phyloP scores from a whole-genome alignment of 2,888 invertebrate species.

The Meloe dianella region DNA sequence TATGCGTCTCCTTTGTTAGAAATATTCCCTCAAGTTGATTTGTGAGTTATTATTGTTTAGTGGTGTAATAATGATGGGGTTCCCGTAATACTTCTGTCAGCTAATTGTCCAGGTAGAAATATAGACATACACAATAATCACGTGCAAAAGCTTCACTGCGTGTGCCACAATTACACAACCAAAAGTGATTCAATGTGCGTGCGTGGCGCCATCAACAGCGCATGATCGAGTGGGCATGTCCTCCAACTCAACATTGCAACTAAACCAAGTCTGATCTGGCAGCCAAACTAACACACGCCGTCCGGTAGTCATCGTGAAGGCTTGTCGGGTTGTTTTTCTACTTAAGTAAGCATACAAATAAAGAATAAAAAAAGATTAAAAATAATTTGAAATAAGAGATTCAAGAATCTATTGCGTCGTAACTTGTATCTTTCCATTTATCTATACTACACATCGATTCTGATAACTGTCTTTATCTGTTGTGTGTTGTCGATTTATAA shows the following conservation, averaged over 20 bases:
- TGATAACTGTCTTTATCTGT: conserved; percentile 6
- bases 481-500: conserved; percentile 4
- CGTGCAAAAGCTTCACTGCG: conserved; percentile 49
- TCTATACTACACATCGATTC: background rate
- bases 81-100: background rate
- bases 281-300: conserved; percentile 37
- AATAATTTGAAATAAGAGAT: background rate
- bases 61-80: background rate
- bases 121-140: conserved; percentile 33
- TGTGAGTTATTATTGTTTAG: too few species aligned
- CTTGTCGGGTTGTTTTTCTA: conserved; percentile 11
- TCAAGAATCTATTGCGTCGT: background rate
- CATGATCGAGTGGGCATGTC: conserved; percentile 55
- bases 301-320: conserved; percentile 35
- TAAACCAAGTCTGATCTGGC: conserved; percentile 18
- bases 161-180: conserved; percentile 55
- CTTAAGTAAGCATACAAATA: background rate
- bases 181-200: conserved; percentile 45
- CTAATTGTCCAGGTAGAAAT: conserved; percentile 37
- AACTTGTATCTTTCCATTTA: background rate
- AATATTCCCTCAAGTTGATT: too few species aligned
- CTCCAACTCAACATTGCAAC: conserved; percentile 46
- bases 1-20: too few species aligned
- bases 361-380: background rate
- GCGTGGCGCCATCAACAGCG: conserved; percentile 55